Percentiles rank a stretch among this genome's conserved stretches.
Evolutionary conservation across 2,888 invertebrate species (phyloP).

Genomic region (Orchestes rusci): DNA sequence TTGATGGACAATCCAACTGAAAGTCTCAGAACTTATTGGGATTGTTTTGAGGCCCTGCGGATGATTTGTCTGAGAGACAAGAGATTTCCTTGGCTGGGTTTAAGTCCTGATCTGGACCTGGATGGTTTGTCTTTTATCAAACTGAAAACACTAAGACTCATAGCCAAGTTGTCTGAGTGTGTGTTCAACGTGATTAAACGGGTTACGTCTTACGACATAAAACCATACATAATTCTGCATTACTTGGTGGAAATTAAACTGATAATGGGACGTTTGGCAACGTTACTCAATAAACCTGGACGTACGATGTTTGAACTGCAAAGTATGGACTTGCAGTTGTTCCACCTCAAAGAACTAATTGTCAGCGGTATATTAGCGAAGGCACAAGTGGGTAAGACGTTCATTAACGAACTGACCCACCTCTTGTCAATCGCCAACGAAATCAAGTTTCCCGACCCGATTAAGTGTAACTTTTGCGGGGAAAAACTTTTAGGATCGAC

Average conservation of each 20-base stretch:
- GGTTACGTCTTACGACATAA: constrained; percentile 33
- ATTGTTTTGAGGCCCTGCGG: constrained; percentile 39
- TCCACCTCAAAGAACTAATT: constrained; percentile 38
- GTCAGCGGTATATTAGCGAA: constrained; percentile 34
- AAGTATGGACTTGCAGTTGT: constrained; percentile 27
- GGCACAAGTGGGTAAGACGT: constrained; percentile 35
- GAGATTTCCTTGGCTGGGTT: constrained; percentile 35
- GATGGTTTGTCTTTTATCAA: constrained; percentile 33
- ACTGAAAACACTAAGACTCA: constrained; percentile 35
- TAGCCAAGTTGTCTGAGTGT: constrained; percentile 37
- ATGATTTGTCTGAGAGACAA: constrained; percentile 35
- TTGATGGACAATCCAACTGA: constrained; percentile 33
- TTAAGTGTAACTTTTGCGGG: constrained; percentile 37
- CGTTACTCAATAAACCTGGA: constrained; percentile 32
- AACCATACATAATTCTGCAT: constrained; percentile 35
- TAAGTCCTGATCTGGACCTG: constrained; percentile 32
- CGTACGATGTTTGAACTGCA: constrained; percentile 32
- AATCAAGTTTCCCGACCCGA: constrained; percentile 34
- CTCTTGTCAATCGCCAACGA: constrained; percentile 35
- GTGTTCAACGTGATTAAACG: constrained; percentile 32
- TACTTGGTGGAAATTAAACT: constrained; percentile 37
- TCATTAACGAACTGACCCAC: constrained; percentile 33
- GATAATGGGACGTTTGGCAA: constrained; percentile 32
- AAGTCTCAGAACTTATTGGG: constrained; percentile 36
- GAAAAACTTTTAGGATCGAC: constrained; percentile 37